Conservation (phyloP, 2,113 vertebrate species). For the Larimichthys crocea region DNA sequence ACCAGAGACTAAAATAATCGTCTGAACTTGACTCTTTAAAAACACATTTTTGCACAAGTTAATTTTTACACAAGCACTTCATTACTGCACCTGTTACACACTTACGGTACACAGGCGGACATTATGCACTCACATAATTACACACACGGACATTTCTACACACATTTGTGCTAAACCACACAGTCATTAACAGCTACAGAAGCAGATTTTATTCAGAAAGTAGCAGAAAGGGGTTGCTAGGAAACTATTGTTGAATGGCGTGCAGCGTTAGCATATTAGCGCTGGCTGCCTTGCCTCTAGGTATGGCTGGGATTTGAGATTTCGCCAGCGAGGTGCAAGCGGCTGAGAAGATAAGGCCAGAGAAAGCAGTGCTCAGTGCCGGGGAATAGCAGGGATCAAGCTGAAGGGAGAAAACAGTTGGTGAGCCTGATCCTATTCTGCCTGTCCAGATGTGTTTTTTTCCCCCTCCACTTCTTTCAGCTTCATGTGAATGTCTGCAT, state of each 20-base stretch:
- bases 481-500: slow-evolving; percentile 37
- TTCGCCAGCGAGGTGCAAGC: slow-evolving; percentile 58
- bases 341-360: slow-evolving; percentile 64
- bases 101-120: background rate
- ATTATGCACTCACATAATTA: background rate
- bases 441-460: slow-evolving; percentile 41
- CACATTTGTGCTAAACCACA: slow-evolving; percentile 15
- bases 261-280: slow-evolving; percentile 58
- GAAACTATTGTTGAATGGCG: slow-evolving; percentile 72
- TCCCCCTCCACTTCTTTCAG: slow-evolving; percentile 1
- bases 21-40: slow-evolving; percentile 25
- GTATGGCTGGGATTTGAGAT: slow-evolving; percentile 74
- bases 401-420: slow-evolving; percentile 56
- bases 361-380: slow-evolving; percentile 58
- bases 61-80: slow-evolving; percentile 8
- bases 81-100: slow-evolving; percentile 21
- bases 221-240: slow-evolving; percentile 73
- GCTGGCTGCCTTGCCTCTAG: slow-evolving; percentile 60
- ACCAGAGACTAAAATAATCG: background rate
- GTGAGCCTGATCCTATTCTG: slow-evolving; percentile 68
- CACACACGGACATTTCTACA: background rate
- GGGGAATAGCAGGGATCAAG: slow-evolving; percentile 64
- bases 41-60: background rate
- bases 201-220: slow-evolving; percentile 33
- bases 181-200: slow-evolving; percentile 25